phyloP scores from a whole-genome alignment of 2,888 invertebrate genomes.

The Drosophila mercatorum region DNA sequence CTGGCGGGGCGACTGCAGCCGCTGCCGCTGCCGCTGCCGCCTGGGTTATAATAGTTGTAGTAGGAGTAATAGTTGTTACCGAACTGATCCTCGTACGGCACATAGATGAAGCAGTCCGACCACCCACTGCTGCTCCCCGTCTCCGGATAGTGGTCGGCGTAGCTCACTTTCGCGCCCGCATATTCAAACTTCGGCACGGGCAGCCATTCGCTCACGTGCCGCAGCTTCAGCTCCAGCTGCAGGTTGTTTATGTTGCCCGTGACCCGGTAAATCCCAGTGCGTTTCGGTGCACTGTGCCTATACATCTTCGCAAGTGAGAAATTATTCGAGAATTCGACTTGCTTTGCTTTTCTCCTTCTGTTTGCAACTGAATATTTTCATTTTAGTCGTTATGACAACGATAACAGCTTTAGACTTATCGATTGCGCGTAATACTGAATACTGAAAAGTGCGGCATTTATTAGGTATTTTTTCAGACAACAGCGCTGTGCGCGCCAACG shows the following conservation, averaged over 20 bases:
- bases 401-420: conserved; percentile 6
- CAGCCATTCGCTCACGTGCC: conserved; percentile 81
- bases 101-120: conserved; percentile 42
- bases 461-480: conserved; percentile 8
- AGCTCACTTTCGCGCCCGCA: conserved; percentile 35
- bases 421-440: conserved; percentile 1
- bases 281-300: conserved; percentile 57
- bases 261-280: conserved; percentile 82
- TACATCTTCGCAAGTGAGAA: conserved; percentile 29
- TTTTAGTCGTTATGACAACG: conserved; percentile 57
- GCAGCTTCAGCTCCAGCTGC: conserved; percentile 51
- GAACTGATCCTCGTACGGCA: conserved; percentile 40
- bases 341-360: conserved; percentile 49
- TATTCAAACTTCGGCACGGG: conserved; percentile 82
- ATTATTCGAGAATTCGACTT: conserved; percentile 19
- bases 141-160: conserved; percentile 43
- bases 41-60: conserved; percentile 46
- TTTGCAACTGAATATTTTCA: conserved; percentile 13
- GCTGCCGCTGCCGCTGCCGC: conserved; percentile 11
- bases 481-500: not conserved
- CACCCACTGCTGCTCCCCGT: conserved; percentile 9
- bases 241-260: conserved; percentile 72
- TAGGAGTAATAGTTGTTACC: conserved; percentile 41
- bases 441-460: not conserved
- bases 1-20: conserved; percentile 5